Evolutionary conservation across 2,797 vertebrate genomes (phyloP).

Genomic region (Sebastes trivittatus): DNA sequence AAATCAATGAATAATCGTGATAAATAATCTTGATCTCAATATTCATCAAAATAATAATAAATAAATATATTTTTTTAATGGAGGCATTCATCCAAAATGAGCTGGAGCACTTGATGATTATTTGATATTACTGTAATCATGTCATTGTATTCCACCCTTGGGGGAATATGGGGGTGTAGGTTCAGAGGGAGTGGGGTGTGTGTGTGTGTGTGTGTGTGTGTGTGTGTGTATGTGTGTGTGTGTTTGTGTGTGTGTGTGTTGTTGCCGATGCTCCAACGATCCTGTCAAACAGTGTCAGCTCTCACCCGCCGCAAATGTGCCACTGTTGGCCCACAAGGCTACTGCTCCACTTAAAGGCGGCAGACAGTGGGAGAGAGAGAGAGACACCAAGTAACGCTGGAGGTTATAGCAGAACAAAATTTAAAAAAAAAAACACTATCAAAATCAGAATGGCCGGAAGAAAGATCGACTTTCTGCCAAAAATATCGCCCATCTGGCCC

Average conservation of each 20-base stretch:
- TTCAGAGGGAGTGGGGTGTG: background rate
- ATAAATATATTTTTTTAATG: background rate
- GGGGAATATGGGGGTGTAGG: background rate
- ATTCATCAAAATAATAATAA: no score
- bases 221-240: background rate
- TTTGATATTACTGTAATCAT: conserved; percentile 35
- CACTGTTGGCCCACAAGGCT: conserved; percentile 45
- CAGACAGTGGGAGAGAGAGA: background rate
- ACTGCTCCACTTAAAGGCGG: conserved; percentile 29
- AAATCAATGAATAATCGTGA: no score
- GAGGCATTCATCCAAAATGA: background rate
- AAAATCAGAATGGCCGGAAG: background rate
- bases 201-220: background rate
- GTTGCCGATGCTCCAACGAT: conserved; percentile 31
- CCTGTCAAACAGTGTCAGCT: conserved; percentile 63
- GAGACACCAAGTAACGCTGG: background rate
- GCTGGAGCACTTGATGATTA: conserved; percentile 11
- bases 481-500: conserved; percentile 24
- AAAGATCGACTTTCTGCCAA: conserved; percentile 28
- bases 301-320: conserved; percentile 18
- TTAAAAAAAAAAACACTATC: background rate
- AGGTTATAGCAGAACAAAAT: background rate
- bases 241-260: conserved; percentile 5
- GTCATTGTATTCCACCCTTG: background rate
- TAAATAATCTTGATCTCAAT: no score